A percentile compares a stretch with the other conserved stretches of the same genome.
phyloP scores from a whole-genome alignment of 30 jellyfish, hydroid and myxozoan species.

The Clytia hemisphaerica region DNA sequence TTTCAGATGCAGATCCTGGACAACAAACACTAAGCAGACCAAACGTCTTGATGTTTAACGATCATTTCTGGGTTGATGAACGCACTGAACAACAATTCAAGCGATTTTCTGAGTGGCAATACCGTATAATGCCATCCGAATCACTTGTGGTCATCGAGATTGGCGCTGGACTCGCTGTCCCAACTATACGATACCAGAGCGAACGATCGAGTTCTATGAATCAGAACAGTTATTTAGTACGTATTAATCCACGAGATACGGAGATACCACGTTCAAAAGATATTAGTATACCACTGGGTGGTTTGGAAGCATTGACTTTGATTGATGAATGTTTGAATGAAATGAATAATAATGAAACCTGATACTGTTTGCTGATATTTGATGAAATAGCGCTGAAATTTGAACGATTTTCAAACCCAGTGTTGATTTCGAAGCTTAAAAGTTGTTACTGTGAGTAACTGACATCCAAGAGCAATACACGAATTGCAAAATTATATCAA shows the following conservation, averaged over 20 bases:
- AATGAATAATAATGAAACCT: too few species aligned
- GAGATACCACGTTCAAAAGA: slow-evolving; percentile 33
- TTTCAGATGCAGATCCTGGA: slow-evolving; percentile 18
- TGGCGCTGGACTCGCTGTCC: slow-evolving; percentile 76
- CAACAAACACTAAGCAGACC: slow-evolving; percentile 52
- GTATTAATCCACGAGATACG: slow-evolving; percentile 71
- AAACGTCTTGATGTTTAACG: slow-evolving; percentile 60
- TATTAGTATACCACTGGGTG: slow-evolving; percentile 42
- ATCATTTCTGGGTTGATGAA: slow-evolving; percentile 33
- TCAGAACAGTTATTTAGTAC: slow-evolving; percentile 13
- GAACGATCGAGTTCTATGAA: slow-evolving; percentile 26
- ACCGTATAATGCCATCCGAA: not conserved
- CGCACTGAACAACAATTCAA: slow-evolving; percentile 32
- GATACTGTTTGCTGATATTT: too few species aligned
- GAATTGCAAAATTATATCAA: too few species aligned
- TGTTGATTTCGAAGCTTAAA: too few species aligned
- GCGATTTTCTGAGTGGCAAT: slow-evolving; percentile 18
- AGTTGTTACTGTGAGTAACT: too few species aligned
- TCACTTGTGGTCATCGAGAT: slow-evolving; percentile 57
- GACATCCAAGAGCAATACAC: too few species aligned
- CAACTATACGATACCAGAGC: slow-evolving; percentile 57
- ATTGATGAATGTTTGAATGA: slow-evolving; percentile 25
- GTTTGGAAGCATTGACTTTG: slow-evolving; percentile 60
- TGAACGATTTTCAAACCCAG: too few species aligned
- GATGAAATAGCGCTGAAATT: too few species aligned